Conservation (phyloP, 2,113 vertebrate genomes). For the Menura novaehollandiae region DNA sequence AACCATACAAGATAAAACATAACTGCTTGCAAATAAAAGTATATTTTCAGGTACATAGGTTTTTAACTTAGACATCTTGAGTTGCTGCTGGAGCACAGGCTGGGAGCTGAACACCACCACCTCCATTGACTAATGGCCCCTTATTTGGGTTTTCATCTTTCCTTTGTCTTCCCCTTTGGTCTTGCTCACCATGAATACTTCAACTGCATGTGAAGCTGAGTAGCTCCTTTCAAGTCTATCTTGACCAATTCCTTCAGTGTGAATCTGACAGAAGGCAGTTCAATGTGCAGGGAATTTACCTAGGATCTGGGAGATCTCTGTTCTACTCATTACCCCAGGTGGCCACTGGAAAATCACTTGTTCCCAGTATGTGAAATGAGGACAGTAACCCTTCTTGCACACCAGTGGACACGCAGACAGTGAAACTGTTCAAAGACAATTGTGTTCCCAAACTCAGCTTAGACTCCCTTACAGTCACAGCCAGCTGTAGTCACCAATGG, state of each 20-base stretch:
- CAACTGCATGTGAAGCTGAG: background rate
- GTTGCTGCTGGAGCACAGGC: rapidly evolving
- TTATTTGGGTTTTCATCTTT: background rate
- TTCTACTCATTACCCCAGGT: background rate
- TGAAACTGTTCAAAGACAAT: background rate
- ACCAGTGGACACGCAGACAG: background rate
- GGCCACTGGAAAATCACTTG: background rate
- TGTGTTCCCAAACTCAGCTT: background rate
- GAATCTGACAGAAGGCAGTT: background rate
- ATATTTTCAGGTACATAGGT: background rate
- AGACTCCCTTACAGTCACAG: background rate
- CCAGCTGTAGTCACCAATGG: background rate
- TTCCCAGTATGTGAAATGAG: background rate
- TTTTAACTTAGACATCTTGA: background rate
- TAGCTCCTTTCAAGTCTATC: background rate
- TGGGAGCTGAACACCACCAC: background rate
- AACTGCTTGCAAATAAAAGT: background rate
- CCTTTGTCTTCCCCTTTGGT: background rate
- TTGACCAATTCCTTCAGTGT: background rate
- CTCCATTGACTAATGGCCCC: background rate
- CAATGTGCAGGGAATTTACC: background rate
- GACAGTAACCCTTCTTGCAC: background rate
- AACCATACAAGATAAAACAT: background rate
- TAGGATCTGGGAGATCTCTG: background rate
- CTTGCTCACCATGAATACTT: background rate